Evolutionary conservation across 2,888 invertebrate genomes (phyloP), one percentile per base, ranked within the genome.

Genomic region (Phengaris arion): DNA sequence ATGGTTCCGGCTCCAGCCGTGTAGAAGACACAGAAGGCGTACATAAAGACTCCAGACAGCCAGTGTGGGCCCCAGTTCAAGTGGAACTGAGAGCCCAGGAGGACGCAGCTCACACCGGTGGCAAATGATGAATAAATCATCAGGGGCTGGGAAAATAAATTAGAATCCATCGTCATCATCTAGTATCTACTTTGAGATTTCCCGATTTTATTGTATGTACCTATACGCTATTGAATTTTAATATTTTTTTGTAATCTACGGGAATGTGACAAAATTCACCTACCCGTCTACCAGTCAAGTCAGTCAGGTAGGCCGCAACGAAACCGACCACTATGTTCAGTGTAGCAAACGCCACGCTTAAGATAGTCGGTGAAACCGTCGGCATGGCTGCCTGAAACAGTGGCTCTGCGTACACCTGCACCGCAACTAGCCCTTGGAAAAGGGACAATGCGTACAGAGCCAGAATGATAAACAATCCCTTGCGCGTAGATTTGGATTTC

Each of bases 401-500:
- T 0, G 89, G 89, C 9, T 85, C 86, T 0, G 91, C 91, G 77
- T 89, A 91, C 48, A 91, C 90, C 78, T 90, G 89, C 0, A 91
- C 80, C 0, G 86, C 86, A 0, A 89, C 82, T 0, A 90, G 76
- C 0, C 92, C 92, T 86, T 92, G 90, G 81, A 89, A 89, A 15
- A 89, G 84, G 10, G 85, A 81, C 0, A 86, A 80, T 0, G 87
- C 85, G 77, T 85, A 82, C 2, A 91, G 78, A 0, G 81, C 79
- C 0, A 89, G 54, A 2, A 80, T 80, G 0, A 89, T 78, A 2
- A 82, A 13, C 10, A 91, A 78, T 0, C 87, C 88, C 2, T 81
- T 82, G 0, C 87, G 87, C 0, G 89, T 86, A 2, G 90, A 85
- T 0, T 82, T 81, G 10, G 89, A 90, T 77, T 86, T 87, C 77